Conservation (phyloP, 1,140 invertebrate genomes). For the Chelonus insularis region DNA sequence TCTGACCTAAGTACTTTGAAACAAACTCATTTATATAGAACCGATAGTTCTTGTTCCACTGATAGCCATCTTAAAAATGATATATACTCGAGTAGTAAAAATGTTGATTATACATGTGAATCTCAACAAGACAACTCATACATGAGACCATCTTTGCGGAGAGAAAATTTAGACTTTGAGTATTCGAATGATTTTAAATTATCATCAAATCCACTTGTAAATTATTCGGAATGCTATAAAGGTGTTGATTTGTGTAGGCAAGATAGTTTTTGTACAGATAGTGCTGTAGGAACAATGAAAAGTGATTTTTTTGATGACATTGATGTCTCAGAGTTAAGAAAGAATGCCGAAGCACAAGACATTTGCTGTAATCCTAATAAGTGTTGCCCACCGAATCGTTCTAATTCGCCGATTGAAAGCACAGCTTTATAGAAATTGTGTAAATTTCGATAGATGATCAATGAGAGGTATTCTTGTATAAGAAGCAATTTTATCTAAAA, state of each 20-base stretch:
- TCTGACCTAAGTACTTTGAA: constrained; percentile 37
- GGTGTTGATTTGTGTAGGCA: constrained; percentile 44
- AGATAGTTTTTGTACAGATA: constrained; percentile 55
- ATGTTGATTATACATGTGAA: constrained; percentile 19
- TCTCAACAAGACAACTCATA: not conserved
- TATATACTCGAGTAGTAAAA: constrained; percentile 17
- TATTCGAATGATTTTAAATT: constrained; percentile 31
- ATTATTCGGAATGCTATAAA: constrained; percentile 44
- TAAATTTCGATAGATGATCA: not conserved
- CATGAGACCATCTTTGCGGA: not conserved
- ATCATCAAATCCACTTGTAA: constrained; percentile 30
- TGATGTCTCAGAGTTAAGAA: constrained; percentile 49
- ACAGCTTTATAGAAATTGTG: constrained; percentile 48
- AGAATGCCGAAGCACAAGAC: constrained; percentile 43
- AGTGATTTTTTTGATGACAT: constrained; percentile 57
- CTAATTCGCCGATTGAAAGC: constrained; percentile 52
- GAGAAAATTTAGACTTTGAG: constrained; percentile 16
- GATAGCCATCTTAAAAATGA: constrained; percentile 34
- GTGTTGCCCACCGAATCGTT: constrained; percentile 45
- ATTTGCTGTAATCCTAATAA: constrained; percentile 47
- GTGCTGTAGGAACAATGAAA: constrained; percentile 57
- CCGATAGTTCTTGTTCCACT: constrained; percentile 38
- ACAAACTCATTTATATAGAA: constrained; percentile 23
- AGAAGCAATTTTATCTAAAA: no score
- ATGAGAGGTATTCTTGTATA: no score